Percentiles rank a stretch among this genome's conserved stretches.
Conservation (phyloP, 2,113 vertebrate species). For the Pseudorasbora parva region DNA sequence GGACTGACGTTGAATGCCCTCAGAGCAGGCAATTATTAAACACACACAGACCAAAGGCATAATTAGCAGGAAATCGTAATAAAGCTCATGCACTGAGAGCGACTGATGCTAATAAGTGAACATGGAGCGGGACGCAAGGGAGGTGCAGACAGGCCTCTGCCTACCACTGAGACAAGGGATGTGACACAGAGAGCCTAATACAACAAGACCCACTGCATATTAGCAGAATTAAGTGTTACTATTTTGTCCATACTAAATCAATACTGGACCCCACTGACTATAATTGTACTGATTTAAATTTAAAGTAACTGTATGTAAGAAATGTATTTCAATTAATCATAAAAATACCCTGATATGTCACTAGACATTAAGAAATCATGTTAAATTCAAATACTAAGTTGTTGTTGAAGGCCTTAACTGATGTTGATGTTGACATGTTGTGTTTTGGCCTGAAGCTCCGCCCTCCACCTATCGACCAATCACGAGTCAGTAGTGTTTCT, state of each 20-base stretch:
- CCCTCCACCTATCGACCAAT: no score
- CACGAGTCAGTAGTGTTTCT: no score
- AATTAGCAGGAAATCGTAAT: constrained; percentile 76
- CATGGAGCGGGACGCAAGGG: constrained; percentile 32
- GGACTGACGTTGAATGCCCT: constrained; percentile 79
- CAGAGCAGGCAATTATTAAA: constrained; percentile 83
- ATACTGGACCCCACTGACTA: neutral
- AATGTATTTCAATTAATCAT: no score
- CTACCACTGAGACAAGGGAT: constrained; percentile 44
- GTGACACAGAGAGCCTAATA: constrained; percentile 30
- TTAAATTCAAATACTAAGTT: no score
- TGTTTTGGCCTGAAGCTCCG: no score
- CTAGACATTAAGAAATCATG: no score
- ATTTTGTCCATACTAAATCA: neutral
- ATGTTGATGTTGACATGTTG: no score
- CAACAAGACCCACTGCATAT: neutral
- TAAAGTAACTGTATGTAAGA: no score
- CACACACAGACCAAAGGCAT: constrained; percentile 79
- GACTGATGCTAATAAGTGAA: constrained; percentile 40
- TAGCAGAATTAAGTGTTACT: neutral
- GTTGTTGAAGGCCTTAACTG: no score
- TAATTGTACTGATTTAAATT: neutral
- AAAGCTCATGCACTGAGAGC: constrained; percentile 73
- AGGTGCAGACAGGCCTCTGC: constrained; percentile 25
- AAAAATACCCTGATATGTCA: no score